These are phyloP conservation scores for Trichonephila inaurata DNA, from an alignment of 1,140 invertebrate genomes.

Conservation along the genomic window DNA sequence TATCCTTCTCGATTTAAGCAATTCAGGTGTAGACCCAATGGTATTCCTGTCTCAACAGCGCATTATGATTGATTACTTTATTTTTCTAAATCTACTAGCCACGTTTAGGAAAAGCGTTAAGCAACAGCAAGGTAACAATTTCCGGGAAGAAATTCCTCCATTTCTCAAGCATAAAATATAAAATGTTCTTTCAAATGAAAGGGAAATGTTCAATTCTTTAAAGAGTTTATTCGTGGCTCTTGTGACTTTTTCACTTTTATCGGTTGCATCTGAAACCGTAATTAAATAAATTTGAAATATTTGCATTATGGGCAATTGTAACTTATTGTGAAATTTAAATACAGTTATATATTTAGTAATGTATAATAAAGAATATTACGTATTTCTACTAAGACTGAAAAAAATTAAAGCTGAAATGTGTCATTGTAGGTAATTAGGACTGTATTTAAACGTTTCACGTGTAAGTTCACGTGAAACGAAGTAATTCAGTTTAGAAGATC, in stretches of 20 bases:
- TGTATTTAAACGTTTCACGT: too few relatives aligned
- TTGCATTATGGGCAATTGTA: too few relatives aligned
- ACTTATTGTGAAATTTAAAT: too few relatives aligned
- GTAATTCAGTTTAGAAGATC: too few relatives aligned
- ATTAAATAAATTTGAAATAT: too few relatives aligned
- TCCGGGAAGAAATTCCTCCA: not conserved
- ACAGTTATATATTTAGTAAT: too few relatives aligned
- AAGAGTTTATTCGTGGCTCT: not conserved
- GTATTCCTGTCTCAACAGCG: slow-evolving; percentile 12
- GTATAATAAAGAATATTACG: too few relatives aligned
- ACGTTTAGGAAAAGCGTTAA: not conserved
- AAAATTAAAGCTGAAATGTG: too few relatives aligned
- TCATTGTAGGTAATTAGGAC: too few relatives aligned
- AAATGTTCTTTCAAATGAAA: not conserved
- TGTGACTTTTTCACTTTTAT: not conserved
- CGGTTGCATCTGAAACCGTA: too few relatives aligned
- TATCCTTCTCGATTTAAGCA: slow-evolving; percentile 10
- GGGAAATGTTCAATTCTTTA: not conserved
- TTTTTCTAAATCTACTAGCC: slow-evolving; percentile 1
- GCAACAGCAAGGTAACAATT: not conserved
- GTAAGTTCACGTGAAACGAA: too few relatives aligned
- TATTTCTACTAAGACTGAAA: too few relatives aligned
- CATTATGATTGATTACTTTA: slow-evolving; percentile 44
- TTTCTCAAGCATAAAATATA: slow-evolving; percentile 7
- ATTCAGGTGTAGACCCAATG: not conserved